Conservation (phyloP, 2,797 vertebrate species). For the Takifugu ocellatus region DNA sequence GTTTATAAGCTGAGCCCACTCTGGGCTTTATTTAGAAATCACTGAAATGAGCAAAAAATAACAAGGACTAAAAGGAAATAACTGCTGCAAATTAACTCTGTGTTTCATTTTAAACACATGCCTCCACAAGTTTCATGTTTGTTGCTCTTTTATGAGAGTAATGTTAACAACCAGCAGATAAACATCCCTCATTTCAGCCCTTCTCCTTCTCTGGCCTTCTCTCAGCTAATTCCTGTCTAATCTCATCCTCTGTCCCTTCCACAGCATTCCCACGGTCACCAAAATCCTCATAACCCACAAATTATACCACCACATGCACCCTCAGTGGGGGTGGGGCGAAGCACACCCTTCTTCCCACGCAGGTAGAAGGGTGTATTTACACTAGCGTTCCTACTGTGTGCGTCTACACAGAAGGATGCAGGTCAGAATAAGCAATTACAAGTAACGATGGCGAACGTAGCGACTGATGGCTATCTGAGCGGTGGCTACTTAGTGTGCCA, state of each 20-base stretch:
- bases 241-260: constrained; percentile 13
- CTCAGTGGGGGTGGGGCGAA: constrained; percentile 13
- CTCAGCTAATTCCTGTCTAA: constrained; percentile 2
- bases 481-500: constrained; percentile 45
- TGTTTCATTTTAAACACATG: constrained; percentile 7
- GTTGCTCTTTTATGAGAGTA: neutral
- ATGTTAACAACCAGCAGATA: constrained; percentile 2
- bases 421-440: constrained; percentile 43
- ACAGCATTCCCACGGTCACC: constrained; percentile 27
- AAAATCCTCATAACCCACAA: constrained; percentile 45
- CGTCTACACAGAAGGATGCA: too few species aligned
- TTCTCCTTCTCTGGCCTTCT: neutral
- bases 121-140: neutral
- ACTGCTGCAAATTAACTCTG: constrained; percentile 22
- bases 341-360: too few species aligned
- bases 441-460: constrained; percentile 48
- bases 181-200: constrained; percentile 7
- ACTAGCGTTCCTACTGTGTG: neutral
- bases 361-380: neutral
- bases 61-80: constrained; percentile 9
- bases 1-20: constrained; percentile 54
- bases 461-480: constrained; percentile 41
- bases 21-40: constrained; percentile 64
- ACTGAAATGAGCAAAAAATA: constrained; percentile 30
- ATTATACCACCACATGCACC: constrained; percentile 37